phyloP scores from a whole-genome alignment of 1,140 invertebrate species.

The Homalodisca vitripennis region DNA sequence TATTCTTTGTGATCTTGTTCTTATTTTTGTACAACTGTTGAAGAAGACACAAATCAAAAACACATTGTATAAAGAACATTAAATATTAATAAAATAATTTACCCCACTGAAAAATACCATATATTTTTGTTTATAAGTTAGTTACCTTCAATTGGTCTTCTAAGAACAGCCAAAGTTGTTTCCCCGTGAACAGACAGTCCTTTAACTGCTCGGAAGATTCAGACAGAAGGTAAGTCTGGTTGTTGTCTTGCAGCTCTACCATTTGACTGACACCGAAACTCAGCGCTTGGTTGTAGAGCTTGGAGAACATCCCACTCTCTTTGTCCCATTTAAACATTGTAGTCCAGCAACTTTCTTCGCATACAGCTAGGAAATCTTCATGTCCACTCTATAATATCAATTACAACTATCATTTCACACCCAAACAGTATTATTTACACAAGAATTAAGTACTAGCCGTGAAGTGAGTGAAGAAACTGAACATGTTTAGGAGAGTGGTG shows the following conservation, averaged over 20 bases:
- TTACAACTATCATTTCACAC: too few species aligned
- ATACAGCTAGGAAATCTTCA: slow-evolving; percentile 1
- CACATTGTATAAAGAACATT: too few species aligned
- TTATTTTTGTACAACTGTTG: too few species aligned
- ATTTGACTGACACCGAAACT: not conserved
- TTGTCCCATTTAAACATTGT: slow-evolving; percentile 5
- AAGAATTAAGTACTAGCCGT: too few species aligned
- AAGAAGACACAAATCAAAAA: too few species aligned
- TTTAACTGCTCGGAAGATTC: not conserved
- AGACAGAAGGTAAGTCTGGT: not conserved
- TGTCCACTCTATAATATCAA: slow-evolving; percentile 3
- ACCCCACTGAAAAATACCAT: too few species aligned
- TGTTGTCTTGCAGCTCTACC: not conserved
- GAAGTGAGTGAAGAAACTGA: too few species aligned
- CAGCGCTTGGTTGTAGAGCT: not conserved
- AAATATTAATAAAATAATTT: too few species aligned
- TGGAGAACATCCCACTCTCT: not conserved
- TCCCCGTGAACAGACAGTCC: not conserved
- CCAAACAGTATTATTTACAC: too few species aligned
- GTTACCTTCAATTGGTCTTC: not conserved
- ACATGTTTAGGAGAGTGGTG: too few species aligned
- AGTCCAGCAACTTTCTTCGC: not conserved
- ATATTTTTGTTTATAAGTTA: too few species aligned
- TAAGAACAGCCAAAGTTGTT: not conserved
- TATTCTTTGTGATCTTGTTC: too few species aligned